Evolutionary conservation across 1,140 invertebrate species (phyloP), one percentile per base, ranked within the genome.

Genomic region (Tyrophagus putrescentiae): DNA sequence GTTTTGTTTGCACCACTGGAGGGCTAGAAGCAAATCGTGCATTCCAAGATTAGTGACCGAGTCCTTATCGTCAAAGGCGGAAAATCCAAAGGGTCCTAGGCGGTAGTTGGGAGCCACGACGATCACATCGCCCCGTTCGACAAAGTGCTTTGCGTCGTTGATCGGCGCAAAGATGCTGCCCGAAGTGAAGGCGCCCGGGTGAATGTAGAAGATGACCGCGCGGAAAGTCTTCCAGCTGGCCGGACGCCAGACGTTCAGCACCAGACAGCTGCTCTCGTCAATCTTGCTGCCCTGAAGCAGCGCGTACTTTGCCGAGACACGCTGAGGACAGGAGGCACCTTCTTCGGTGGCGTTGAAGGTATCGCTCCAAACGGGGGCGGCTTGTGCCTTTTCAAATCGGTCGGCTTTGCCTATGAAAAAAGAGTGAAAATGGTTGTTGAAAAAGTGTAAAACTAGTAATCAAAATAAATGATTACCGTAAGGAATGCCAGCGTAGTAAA

Each of bases 1-100:
- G 70, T 95, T 95, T 70, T 93, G 86, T 69, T 92, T 84, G 42
- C 95, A 81, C 88, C 88, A 92, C 67, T 91, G 86, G 32, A 92
- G 73, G 0, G 87, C 87, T 1, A 88, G 88, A 66, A 92, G 87
- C 72, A 93, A 87, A 72, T 96, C 92, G 83, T 94, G 86, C 23
- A 95, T 77, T 0, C 89, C 92, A 70, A 92, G 91, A 77, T 96
- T 95, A 18, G 86, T 63, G 1, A 21, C 23, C 5, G 41, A 11
- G 21, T 39, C 36, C 13, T 13, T 39, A 16, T 39, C 13, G 36
- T 39, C n/a, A 13, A n/a, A 13, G 36, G 13, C n/a, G 36, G n/a
- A 39, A 39, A 39, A 39, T 13, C 48, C 48, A 23, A 13, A 52
- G 11, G 48, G n/a, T 11, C 36, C 36, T n/a, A 52, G 48, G n/a